Evolutionary conservation across 92 coral and sea anemone species (phyloP).

Genomic region (Bergia sp.): DNA sequence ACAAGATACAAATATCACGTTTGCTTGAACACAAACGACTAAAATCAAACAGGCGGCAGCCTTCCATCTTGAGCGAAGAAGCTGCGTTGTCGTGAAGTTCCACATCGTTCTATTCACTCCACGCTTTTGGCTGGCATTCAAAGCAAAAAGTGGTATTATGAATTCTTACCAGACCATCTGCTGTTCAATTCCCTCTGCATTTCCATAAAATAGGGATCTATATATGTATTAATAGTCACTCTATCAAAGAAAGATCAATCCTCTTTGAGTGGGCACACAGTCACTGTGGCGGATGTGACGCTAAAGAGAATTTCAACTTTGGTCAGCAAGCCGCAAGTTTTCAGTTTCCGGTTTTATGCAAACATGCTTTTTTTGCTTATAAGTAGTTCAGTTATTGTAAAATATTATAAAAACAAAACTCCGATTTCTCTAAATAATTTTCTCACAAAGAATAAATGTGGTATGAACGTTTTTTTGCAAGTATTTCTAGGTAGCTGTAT

Average conservation of each 20-base stretch:
- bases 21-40: not conserved
- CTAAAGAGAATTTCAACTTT: conserved; percentile 41
- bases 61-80: conserved; percentile 6
- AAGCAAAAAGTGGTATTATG: not conserved
- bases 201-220: conserved; percentile 34
- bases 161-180: conserved; percentile 39
- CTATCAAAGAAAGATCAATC: not conserved
- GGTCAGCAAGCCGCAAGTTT: conserved; percentile 13
- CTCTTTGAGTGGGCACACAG: not conserved
- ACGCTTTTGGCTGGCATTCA: not conserved
- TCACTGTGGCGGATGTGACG: not conserved
- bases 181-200: conserved; percentile 12
- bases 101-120: conserved; percentile 1
- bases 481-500: too few species aligned
- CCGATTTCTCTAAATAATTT: too few species aligned
- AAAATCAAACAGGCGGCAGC: not conserved
- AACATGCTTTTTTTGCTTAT: not conserved
- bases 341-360: not conserved
- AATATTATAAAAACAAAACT: too few species aligned
- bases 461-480: too few species aligned
- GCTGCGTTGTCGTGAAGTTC: not conserved
- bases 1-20: not conserved
- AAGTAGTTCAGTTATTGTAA: too few species aligned
- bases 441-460: too few species aligned
- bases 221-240: not conserved